A percentile compares a stretch with the other conserved stretches of the same genome.
These are phyloP conservation scores for Chloropsis hardwickii DNA, from an alignment of 2,113 vertebrate species.

Conservation along the genomic window DNA sequence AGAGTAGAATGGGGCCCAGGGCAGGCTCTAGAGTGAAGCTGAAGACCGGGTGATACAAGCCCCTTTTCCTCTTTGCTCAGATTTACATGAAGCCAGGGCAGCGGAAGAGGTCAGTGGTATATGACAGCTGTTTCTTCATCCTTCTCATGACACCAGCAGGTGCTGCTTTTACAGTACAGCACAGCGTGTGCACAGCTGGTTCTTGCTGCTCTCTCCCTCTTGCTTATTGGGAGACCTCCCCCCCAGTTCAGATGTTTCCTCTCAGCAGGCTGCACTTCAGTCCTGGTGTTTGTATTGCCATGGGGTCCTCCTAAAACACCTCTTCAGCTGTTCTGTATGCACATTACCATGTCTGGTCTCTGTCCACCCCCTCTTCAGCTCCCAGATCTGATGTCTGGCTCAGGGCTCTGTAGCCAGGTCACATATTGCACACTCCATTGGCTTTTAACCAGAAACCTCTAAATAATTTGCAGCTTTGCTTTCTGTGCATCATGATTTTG, in stretches of 20 bases:
- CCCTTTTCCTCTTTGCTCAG: neutral
- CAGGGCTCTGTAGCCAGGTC: neutral
- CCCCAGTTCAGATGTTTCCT: neutral
- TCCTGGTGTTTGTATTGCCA: neutral
- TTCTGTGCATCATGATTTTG: neutral
- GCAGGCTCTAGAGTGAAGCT: neutral
- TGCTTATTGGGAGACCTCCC: neutral
- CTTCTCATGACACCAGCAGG: neutral
- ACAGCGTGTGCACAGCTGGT: neutral
- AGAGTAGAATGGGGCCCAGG: neutral
- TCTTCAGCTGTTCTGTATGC: neutral
- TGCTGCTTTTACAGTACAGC: neutral
- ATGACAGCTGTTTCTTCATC: neutral
- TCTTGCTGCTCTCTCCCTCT: neutral
- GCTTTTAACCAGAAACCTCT: neutral
- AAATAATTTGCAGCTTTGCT: neutral
- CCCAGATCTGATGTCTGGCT: neutral
- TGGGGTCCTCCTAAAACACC: neutral
- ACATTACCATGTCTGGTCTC: neutral
- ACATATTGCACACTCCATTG: neutral
- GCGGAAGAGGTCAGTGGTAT: neutral
- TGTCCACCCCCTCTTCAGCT: neutral
- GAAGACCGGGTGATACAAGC: neutral
- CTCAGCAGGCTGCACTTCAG: neutral
- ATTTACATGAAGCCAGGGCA: neutral